Base-by-base conservation (phyloP, 2,797 vertebrate genomes). In the Pteronotus mesoamericanus region DNA sequence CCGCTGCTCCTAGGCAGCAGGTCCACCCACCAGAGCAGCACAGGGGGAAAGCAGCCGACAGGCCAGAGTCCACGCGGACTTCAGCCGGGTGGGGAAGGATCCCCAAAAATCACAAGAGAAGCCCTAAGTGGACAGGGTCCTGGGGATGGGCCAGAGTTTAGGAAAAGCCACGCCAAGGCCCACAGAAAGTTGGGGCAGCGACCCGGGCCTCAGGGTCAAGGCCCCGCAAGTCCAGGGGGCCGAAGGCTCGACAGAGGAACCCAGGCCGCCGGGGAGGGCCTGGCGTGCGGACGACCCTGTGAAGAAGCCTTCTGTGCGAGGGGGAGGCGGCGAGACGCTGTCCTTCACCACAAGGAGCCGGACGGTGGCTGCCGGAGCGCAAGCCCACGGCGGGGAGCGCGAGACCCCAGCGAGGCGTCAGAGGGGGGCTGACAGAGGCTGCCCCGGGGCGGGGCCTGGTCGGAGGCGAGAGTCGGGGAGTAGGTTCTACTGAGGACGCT, bases 191-290 rank as follows among this genome's bases (percentile, higher is more conserved):
- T 6, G 2, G 5, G 61, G 26, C 51, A 39, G 34, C 4, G 12
- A 29, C 3, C n/a, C 19, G 5, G 24, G 68, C 83, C 51, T 10
- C 9, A 32, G 0, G 0, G 22, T 1, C 12, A 14, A 1, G 59
- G 44, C 78, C 44, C 22, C 22, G 26, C 15, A 34, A 80, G 72
- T 66, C 15, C 84, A 51, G 16, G 15, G 34, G 22, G 42, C 15
- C 29, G 55, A 37, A 42, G 24, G 21, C 51, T 22, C 44, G 64
- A 37, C 26, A 4, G 0, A 72, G 80, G 39, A 44, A n/a, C 39
- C 46, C 1, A 14, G 34, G 39, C 22, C 42, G 55, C 32, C 39
- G 6, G 4, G 29, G 59, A 53, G 51, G 37, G 26, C 24, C 59
- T 46, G 71, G 37, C 14, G 0, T 0, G n/a, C 9, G 29, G 68